Base-by-base conservation (phyloP, 2,888 invertebrate species). In the Luperina testacea region DNA sequence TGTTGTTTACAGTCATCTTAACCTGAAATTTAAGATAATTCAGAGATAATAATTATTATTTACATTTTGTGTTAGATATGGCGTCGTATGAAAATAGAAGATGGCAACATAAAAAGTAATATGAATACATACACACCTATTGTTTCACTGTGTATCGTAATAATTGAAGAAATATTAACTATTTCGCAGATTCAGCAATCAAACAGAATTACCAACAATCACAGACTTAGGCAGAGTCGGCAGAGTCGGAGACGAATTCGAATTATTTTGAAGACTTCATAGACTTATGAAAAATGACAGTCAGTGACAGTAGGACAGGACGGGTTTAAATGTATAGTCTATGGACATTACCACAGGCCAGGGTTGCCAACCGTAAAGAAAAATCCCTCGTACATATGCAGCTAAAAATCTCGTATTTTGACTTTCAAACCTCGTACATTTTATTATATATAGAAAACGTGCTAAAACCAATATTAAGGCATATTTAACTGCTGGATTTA, bases 1-100 rank as follows among this genome's bases (percentile, higher is more conserved):
- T 97, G 89, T 97, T 97, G 86, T 96, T 96, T 45, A 96, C 95
- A 82, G 96, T 96, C 97, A 96, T 97, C 32, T 81, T 92, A 75
- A 81, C 65, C 87, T 90, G 83, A 75, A 87, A 80, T 53, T 20
- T 17, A 3, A 64, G 20, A 57, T 17, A 27, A 63, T 57, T n/a
- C n/a, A 38, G 17, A 68, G 45, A 9, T 45, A n/a, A n/a, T 27
- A 11, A 38, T 24, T 53, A 42, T 13, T 48, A 45, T 53, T 57
- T 68, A n/a, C 32, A 69, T 15, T 27, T 13, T n/a, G 6, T 61
- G 57, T 59, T 59, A 57, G 13, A 13, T 61, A 59, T 17, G 27
- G n/a, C 17, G 64, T 38, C 32, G 5, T 42, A 15, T 1, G 11
- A 38, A 53, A 59, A 61, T 42, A 17, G 32, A 63, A n/a, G 15